Conservation (phyloP, 2,888 invertebrate species). For the Megamerina dolium region DNA sequence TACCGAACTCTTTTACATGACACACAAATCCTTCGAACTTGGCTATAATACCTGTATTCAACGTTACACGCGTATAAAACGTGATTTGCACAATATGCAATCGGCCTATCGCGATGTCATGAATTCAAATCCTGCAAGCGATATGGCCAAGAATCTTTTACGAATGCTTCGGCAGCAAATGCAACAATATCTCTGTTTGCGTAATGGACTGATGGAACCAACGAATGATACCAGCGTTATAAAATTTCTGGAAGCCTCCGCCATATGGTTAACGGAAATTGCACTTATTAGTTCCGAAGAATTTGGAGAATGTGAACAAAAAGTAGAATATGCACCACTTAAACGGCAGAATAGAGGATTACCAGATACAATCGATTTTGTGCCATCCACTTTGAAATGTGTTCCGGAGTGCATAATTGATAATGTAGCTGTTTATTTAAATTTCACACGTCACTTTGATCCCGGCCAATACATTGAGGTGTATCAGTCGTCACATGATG, state of each 20-base stretch:
- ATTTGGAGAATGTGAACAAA: conserved; percentile 33
- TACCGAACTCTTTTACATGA: conserved; percentile 86
- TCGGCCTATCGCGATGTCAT: conserved; percentile 65
- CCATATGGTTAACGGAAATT: conserved; percentile 82
- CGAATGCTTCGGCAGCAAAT: conserved; percentile 61
- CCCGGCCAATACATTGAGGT: conserved; percentile 62
- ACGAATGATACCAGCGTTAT: conserved; percentile 64
- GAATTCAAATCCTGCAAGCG: conserved; percentile 53
- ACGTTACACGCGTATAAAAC: conserved; percentile 60
- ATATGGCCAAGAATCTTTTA: conserved; percentile 59
- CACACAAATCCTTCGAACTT: conserved; percentile 79
- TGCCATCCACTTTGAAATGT: conserved; percentile 68
- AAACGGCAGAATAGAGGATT: conserved; percentile 42
- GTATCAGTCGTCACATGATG: conserved; percentile 54
- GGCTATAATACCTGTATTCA: conserved; percentile 65
- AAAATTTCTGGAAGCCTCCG: conserved; percentile 73
- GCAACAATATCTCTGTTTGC: conserved; percentile 63
- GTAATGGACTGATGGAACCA: conserved; percentile 71
- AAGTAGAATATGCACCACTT: conserved; percentile 58
- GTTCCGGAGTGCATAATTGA: conserved; percentile 88
- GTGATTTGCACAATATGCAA: conserved; percentile 68
- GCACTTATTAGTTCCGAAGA: conserved; percentile 53
- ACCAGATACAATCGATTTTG: conserved; percentile 58
- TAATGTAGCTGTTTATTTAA: conserved; percentile 76
- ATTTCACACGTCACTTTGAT: conserved; percentile 64